phyloP scores from a whole-genome alignment of 2,113 vertebrate species.

The Morone chrysops region DNA sequence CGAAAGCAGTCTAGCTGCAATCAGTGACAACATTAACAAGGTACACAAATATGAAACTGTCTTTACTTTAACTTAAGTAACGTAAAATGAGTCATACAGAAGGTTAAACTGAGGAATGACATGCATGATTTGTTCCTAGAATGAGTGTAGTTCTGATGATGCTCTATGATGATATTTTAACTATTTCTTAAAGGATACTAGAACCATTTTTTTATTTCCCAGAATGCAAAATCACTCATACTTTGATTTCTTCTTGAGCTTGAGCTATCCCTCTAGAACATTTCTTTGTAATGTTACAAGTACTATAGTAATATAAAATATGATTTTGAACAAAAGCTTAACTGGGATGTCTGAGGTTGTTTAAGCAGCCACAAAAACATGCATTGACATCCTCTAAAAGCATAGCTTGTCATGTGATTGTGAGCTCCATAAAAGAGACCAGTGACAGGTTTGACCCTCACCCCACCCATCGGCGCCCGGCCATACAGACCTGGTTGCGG shows the following conservation, averaged over 20 bases:
- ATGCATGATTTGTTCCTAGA: neutral
- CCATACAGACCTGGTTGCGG: slow-evolving; percentile 89
- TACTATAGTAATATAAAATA: neutral
- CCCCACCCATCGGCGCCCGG: neutral
- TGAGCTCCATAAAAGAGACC: neutral
- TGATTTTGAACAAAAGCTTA: neutral
- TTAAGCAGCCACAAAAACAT: neutral
- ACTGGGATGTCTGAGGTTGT: neutral
- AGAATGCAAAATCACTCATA: too few species aligned
- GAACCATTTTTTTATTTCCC: too few species aligned
- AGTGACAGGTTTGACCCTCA: neutral
- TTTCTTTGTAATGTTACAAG: too few species aligned
- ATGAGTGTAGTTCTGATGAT: neutral
- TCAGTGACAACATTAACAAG: too few species aligned
- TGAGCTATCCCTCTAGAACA: too few species aligned
- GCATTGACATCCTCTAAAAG: neutral
- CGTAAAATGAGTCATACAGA: too few species aligned
- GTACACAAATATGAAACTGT: too few species aligned
- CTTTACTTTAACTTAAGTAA: too few species aligned
- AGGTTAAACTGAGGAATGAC: neutral
- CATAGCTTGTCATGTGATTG: neutral
- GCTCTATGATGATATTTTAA: too few species aligned
- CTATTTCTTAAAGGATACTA: too few species aligned
- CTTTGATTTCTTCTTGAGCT: too few species aligned
- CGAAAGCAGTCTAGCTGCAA: too few species aligned